Base-by-base conservation (phyloP, 2,888 invertebrate genomes). In the Amphimallon solstitiale region DNA sequence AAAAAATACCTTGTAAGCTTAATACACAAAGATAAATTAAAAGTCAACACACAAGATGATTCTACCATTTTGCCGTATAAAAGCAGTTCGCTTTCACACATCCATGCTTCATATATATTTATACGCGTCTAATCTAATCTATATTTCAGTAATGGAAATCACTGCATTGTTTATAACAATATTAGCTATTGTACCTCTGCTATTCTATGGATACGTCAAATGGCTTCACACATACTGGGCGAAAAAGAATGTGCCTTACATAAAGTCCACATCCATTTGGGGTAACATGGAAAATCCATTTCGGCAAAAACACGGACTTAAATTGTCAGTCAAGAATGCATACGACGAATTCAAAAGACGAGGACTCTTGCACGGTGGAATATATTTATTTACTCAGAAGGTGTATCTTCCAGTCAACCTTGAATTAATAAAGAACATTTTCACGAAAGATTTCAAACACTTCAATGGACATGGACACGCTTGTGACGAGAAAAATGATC, bases 391-490 rank as follows among this genome's bases (percentile, higher is more conserved):
- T 9, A 48, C 84, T 9, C 15, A 19, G 2, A 66, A 69, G 2
- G n/a, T 40, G 15, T 66, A 63, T 9, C 40, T 70, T 6, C 35
- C 56, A 29, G 37, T 69, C 1, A 59, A 68, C 38, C 48, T 60
- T 6, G 68, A 65, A 56, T 52, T 68, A 21, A 34, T 72, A 29
- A 72, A 72, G 49, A 81, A 83, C 45, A 79, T 89, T 14, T 74
- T 88, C 71, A 84, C 85, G 29, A 86, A 84, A 68, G 88, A 89
- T 71, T 89, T 87, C 68, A 80, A 79, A 2, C 79, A 86, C 73
- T 89, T 89, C 67, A 85, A 86, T 75, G 87, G 88, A 61, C 86
- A 88, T 46, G 88, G 88, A 0, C n/a, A 19, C 4, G 19, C 43
- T 5, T 34, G 19, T 4, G 29, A 65, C 10, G 65, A 12, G 4